Percentiles rank a stretch among this genome's conserved stretches.
Conservation (phyloP, 2,888 invertebrate species). For the Coelopa pilipes region DNA sequence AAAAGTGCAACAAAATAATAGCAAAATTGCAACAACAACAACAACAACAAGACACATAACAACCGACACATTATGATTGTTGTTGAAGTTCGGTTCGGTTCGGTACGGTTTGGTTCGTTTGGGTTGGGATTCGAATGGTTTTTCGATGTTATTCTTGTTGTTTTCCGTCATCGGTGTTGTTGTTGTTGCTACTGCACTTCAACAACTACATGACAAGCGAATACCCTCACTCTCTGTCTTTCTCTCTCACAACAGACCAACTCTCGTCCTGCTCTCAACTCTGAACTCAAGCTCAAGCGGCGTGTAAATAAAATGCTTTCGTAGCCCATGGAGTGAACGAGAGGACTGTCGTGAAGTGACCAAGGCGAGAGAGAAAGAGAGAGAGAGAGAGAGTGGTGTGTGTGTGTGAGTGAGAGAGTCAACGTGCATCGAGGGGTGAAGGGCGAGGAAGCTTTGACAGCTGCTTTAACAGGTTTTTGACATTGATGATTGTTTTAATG, state of each 20-base stretch:
- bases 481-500: slow-evolving; percentile 41
- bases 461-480: slow-evolving; percentile 41
- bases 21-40: too few relatives aligned
- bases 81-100: not conserved
- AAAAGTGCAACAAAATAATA: too few relatives aligned
- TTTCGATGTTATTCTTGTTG: not conserved
- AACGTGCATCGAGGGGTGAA: not conserved
- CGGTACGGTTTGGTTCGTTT: too few relatives aligned
- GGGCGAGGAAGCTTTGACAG: slow-evolving; percentile 37
- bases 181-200: slow-evolving; percentile 10
- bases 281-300: slow-evolving; percentile 12
- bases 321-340: not conserved
- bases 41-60: too few relatives aligned
- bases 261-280: too few relatives aligned
- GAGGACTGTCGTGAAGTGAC: not conserved
- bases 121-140: too few relatives aligned
- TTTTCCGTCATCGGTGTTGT: not conserved
- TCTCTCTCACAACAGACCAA: too few relatives aligned
- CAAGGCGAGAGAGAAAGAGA: not conserved
- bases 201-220: not conserved
- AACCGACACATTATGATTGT: not conserved
- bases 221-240: not conserved
- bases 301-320: slow-evolving; percentile 21
- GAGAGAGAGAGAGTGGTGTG: not conserved
- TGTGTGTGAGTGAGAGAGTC: not conserved